phyloP scores from a whole-genome alignment of 2,888 invertebrate genomes.

The Charanyca ferruginea region DNA sequence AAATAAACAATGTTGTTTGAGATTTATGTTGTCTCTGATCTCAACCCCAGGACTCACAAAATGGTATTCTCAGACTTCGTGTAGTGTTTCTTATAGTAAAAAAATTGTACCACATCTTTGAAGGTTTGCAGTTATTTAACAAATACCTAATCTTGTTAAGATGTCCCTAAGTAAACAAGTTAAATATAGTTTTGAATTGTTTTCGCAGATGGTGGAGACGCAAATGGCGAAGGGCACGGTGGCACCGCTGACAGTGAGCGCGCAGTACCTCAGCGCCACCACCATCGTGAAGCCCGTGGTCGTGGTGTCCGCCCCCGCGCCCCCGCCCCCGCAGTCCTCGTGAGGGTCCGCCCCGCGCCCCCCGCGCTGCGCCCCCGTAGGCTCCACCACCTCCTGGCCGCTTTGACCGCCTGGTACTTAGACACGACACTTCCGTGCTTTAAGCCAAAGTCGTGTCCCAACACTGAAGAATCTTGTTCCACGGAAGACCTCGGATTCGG shows the following conservation, averaged over 20 bases:
- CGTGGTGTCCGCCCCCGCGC: slow-evolving; percentile 87
- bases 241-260: slow-evolving; percentile 92
- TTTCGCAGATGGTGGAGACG: slow-evolving; percentile 84
- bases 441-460: slow-evolving; percentile 21
- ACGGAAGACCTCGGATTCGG: slow-evolving; percentile 6
- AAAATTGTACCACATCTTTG: neutral
- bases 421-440: slow-evolving; percentile 39
- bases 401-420: slow-evolving; percentile 42
- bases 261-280: slow-evolving; percentile 92
- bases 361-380: slow-evolving; percentile 8
- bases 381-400: slow-evolving; percentile 42
- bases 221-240: slow-evolving; percentile 91
- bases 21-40: neutral
- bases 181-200: neutral
- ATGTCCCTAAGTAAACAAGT: neutral
- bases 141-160: slow-evolving; percentile 5
- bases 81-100: neutral
- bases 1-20: neutral
- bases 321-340: slow-evolving; percentile 58
- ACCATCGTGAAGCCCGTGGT: slow-evolving; percentile 93
- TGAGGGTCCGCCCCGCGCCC: slow-evolving; percentile 49
- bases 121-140: slow-evolving; percentile 52
- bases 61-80: neutral
- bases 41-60: neutral
- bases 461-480: slow-evolving; percentile 29